Percentiles rank a stretch among this genome's conserved stretches.
Conservation (phyloP, 2,888 invertebrate genomes). For the Ichneumoninae sp. region DNA sequence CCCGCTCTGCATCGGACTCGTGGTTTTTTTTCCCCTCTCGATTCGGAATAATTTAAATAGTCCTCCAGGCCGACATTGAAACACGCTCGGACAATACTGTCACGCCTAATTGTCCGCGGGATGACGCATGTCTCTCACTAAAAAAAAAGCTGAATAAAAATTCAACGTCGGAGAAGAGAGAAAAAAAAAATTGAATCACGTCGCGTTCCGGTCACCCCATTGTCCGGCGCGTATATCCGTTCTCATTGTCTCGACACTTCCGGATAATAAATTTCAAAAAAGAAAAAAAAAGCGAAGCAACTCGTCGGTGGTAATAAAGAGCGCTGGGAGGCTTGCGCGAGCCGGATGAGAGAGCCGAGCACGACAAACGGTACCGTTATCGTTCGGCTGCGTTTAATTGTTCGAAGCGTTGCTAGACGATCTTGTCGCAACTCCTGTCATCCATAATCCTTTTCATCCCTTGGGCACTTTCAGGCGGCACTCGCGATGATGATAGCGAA, state of each 20-base stretch:
- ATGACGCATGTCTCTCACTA: slow-evolving; percentile 46
- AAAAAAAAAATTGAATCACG: slow-evolving; percentile 33
- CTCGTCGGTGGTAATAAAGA: slow-evolving; percentile 27
- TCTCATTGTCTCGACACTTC: slow-evolving; percentile 67
- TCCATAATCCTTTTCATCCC: slow-evolving; percentile 20
- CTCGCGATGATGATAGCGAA: background rate
- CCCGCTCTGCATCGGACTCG: background rate
- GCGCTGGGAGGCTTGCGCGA: background rate
- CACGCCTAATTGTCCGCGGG: slow-evolving; percentile 45
- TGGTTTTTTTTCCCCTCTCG: slow-evolving; percentile 4
- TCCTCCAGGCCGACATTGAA: background rate
- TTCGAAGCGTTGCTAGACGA: slow-evolving; percentile 2
- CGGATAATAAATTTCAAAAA: slow-evolving; percentile 65
- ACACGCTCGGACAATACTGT: slow-evolving; percentile 12
- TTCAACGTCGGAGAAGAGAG: background rate
- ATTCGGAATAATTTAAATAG: background rate
- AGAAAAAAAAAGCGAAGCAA: slow-evolving; percentile 7
- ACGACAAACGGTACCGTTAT: slow-evolving; percentile 39
- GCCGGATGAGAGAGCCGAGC: background rate
- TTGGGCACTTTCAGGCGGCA: background rate
- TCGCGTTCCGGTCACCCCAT: slow-evolving; percentile 66
- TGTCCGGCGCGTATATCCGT: slow-evolving; percentile 64
- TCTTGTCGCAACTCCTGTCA: background rate
- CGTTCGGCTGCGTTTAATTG: slow-evolving; percentile 12
- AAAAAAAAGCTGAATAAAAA: slow-evolving; percentile 24